Evolutionary conservation across 2,888 invertebrate genomes (phyloP).

Genomic region (Trichopria drosophilae): DNA sequence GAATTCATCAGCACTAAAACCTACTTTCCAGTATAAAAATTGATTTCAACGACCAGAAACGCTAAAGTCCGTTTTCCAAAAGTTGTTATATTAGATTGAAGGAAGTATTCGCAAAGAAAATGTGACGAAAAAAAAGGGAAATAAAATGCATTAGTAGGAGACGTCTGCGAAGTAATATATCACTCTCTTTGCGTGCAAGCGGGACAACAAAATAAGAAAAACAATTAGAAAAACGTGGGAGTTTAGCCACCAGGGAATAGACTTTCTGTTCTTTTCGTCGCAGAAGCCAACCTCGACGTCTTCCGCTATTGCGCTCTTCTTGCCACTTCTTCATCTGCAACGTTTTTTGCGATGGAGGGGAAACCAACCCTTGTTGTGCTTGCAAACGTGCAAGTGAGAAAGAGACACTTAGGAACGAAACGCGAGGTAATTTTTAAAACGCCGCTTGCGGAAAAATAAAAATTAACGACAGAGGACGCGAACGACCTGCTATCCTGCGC

Average conservation of each 20-base stretch:
- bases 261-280: constrained; percentile 25
- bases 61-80: no score
- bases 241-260: constrained; percentile 34
- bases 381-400: no score
- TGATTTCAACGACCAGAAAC: no score
- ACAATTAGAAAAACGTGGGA: constrained; percentile 37
- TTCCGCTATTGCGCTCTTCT: constrained; percentile 33
- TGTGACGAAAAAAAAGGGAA: constrained; percentile 57
- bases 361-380: no score
- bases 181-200: constrained; percentile 48
- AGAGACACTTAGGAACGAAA: constrained; percentile 8
- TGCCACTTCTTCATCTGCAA: constrained; percentile 35
- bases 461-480: constrained; percentile 47
- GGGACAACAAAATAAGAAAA: constrained; percentile 34
- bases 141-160: constrained; percentile 49
- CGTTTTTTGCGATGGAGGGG: no score
- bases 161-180: constrained; percentile 52
- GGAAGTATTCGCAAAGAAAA: no score
- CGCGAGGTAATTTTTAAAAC: constrained; percentile 54
- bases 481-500: no score
- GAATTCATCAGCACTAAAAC: no score
- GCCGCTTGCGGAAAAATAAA: constrained; percentile 54
- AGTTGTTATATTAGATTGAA: no score
- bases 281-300: constrained; percentile 30
- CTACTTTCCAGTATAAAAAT: no score